Conservation (phyloP, 1,140 invertebrate species). For the Lasioglossum albipes region DNA sequence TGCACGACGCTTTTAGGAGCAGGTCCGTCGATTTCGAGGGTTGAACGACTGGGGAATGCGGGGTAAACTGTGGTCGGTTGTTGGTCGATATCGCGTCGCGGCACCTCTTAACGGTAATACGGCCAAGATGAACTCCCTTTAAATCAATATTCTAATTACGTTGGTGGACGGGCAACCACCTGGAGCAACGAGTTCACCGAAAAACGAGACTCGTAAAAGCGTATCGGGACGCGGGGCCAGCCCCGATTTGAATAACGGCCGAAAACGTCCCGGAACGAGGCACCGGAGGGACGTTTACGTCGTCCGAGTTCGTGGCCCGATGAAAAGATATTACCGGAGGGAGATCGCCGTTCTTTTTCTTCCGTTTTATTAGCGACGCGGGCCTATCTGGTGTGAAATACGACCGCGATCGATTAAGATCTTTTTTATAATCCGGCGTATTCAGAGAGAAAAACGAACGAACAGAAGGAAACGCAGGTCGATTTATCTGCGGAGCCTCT, state of each 20-base stretch:
- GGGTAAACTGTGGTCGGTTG: no score
- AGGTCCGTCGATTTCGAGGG: no score
- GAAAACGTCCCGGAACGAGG: slow-evolving; percentile 32
- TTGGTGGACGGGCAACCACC: not conserved
- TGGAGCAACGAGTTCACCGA: slow-evolving; percentile 1
- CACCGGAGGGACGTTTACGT: slow-evolving; percentile 40
- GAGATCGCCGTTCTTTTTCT: not conserved
- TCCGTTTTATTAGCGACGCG: slow-evolving; percentile 21
- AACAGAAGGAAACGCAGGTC: not conserved
- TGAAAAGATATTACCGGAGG: slow-evolving; percentile 30
- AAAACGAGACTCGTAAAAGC: slow-evolving; percentile 16
- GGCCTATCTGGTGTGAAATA: slow-evolving; percentile 25
- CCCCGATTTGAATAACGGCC: slow-evolving; percentile 46
- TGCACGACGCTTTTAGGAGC: no score
- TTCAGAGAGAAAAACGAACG: not conserved
- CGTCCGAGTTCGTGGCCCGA: slow-evolving; percentile 6
- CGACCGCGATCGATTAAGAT: slow-evolving; percentile 4
- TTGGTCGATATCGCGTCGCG: no score
- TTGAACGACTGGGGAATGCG: no score
- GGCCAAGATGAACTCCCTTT: no score
- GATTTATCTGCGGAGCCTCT: not conserved
- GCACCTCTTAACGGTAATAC: no score
- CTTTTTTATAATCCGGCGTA: not conserved
- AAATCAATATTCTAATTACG: not conserved
- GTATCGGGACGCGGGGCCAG: not conserved